Conservation (phyloP, 2,113 vertebrate genomes). For the Deroptyus accipitrinus region DNA sequence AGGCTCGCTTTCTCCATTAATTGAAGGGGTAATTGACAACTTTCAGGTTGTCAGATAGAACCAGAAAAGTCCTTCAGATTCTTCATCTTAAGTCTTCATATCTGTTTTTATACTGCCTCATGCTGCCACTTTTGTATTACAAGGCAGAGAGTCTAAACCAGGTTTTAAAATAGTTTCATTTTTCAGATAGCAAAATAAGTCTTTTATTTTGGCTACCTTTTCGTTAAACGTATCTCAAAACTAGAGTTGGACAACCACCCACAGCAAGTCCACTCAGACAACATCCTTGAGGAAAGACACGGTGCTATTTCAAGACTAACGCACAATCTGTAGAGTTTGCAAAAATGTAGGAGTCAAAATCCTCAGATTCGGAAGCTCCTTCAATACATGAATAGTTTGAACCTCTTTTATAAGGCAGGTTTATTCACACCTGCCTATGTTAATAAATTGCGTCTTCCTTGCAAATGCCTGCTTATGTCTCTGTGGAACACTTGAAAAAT, state of each 20-base stretch:
- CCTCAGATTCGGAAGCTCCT: neutral
- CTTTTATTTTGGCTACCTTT: neutral
- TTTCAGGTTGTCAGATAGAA: neutral
- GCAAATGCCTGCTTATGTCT: conserved; percentile 32
- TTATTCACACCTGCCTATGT: neutral
- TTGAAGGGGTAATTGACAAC: neutral
- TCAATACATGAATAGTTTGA: neutral
- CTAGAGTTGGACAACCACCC: neutral
- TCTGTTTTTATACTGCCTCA: neutral
- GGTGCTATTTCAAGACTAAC: neutral
- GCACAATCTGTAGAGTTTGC: neutral
- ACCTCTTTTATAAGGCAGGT: neutral
- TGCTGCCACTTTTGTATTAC: neutral
- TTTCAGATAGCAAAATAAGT: neutral
- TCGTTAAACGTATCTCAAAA: neutral
- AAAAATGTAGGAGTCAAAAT: neutral
- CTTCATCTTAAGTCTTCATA: neutral
- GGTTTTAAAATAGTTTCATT: neutral
- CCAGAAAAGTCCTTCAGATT: neutral
- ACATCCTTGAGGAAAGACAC: neutral
- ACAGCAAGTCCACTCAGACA: neutral
- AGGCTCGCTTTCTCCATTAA: neutral
- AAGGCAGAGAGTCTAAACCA: neutral
- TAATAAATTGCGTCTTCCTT: neutral
- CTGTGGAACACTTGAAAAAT: conserved; percentile 27